Percentiles rank a stretch among this genome's conserved stretches.
Evolutionary conservation across 2,113 vertebrate species (phyloP).

Genomic region (Salvelinus fontinalis): DNA sequence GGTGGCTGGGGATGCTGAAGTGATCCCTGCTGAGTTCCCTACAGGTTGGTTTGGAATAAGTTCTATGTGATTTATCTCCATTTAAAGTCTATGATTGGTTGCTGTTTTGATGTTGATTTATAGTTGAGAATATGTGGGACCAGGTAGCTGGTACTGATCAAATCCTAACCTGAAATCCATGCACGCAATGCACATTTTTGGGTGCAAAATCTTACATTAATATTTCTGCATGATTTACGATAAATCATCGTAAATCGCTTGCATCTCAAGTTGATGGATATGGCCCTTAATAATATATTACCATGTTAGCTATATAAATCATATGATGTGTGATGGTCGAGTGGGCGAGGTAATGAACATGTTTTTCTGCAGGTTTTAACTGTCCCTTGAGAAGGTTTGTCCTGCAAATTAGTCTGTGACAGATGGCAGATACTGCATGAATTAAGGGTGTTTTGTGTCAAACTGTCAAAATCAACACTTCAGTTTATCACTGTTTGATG

Average conservation of each 20-base stretch:
- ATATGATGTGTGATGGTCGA: slow-evolving; percentile 20
- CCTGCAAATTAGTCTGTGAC: background rate
- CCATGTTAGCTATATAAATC: slow-evolving; percentile 61
- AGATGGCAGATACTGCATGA: background rate
- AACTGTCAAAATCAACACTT: background rate
- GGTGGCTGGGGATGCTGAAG: slow-evolving; percentile 93
- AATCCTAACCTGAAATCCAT: slow-evolving; percentile 30
- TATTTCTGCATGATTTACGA: slow-evolving; percentile 49
- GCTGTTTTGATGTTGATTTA: slow-evolving; percentile 53
- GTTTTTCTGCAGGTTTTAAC: background rate
- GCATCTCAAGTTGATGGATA: slow-evolving; percentile 24
- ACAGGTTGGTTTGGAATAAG: background rate
- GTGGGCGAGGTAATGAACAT: background rate
- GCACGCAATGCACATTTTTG: slow-evolving; percentile 47
- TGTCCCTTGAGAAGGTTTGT: background rate
- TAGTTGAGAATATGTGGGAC: slow-evolving; percentile 34
- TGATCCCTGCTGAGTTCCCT: slow-evolving; percentile 79
- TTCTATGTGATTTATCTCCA: too few relatives aligned
- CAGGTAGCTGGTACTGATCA: slow-evolving; percentile 46
- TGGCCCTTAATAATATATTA: slow-evolving; percentile 57
- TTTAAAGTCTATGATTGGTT: background rate
- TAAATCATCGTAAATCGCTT: slow-evolving; percentile 24
- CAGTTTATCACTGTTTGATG: background rate
- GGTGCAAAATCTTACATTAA: slow-evolving; percentile 38
- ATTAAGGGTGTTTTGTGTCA: background rate